Evolutionary conservation across 2,888 invertebrate species (phyloP), one percentile per base, ranked within the genome.

Genomic region (Acheta domesticus): DNA sequence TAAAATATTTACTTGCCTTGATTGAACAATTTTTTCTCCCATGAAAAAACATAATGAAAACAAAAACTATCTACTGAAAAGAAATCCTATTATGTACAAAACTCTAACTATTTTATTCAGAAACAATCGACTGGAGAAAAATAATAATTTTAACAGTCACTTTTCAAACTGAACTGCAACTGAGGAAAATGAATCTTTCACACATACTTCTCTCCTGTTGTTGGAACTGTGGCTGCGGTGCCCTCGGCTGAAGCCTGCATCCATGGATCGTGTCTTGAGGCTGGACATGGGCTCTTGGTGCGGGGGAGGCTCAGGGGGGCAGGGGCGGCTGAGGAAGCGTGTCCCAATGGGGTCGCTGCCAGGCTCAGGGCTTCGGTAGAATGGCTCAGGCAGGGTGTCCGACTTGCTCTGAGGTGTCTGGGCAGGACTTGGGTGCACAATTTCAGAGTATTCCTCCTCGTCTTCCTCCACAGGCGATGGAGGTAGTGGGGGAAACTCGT

Each of bases 231-330:
- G 62, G 62, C 62, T 83, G 86, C 84, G 48, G 85, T 84, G 84
- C 82, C 87, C 83, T 83, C 88, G 90, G 82, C 90, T 92, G 85
- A 93, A 94, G 82, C 93, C 93, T 4, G 93, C 93, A 85, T 95
- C 95, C 92, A 95, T 95, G 12, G 95, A 95, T 84, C 95, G 91
- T 83, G 95, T 94, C 86, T 94, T 95, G 82, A 95, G 89, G 82
- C 94, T 94, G 85, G 91, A 92, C 62, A 91, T 90, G 77, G 91
- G 81, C 76, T 84, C 85, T 20, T 91, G 90, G 85, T 94, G 93
- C 81, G 93, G 93, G 74, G 94, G 94, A 83, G 94, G 92, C 80
- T 90, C 91, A 36, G 93, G 92, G 78, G 93, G 92, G 86, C 87
- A 78, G 4, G 81, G 80, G 36, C 80, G n/a, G 62, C 74, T 75